These are phyloP conservation scores for Myodes glareolus DNA, from an alignment of 2,113 vertebrate genomes.

Conservation along the genomic window DNA sequence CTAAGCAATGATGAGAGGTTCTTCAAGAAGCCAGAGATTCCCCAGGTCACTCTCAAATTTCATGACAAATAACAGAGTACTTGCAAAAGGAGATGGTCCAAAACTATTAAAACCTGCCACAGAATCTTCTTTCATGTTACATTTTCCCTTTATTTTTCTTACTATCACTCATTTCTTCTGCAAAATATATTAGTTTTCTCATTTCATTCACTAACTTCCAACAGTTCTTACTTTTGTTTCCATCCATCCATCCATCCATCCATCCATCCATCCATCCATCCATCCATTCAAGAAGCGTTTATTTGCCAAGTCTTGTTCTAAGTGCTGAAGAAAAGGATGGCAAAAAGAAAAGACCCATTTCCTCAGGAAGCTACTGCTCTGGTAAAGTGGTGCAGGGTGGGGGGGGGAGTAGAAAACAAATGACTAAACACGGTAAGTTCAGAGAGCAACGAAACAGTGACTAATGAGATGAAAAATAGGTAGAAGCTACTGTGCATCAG, in stretches of 20 bases:
- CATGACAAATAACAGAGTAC: background rate
- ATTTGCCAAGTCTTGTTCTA: background rate
- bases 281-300: background rate
- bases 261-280: background rate
- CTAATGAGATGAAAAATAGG: background rate
- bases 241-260: background rate
- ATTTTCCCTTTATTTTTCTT: background rate
- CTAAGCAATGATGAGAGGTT: background rate
- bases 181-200: background rate
- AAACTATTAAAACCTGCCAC: background rate
- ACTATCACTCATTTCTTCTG: background rate
- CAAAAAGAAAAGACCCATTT: background rate
- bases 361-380: background rate
- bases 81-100: background rate
- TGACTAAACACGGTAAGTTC: background rate
- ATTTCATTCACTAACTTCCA: background rate
- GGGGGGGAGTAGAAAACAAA: background rate
- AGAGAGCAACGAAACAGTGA: background rate
- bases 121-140: background rate
- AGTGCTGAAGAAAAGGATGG: background rate
- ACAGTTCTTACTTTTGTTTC: background rate
- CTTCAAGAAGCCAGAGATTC: background rate
- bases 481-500: background rate
- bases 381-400: fast-evolving
- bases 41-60: background rate